Base-by-base conservation (phyloP, 2,113 vertebrate genomes). In the Cephalopholis sonnerati region DNA sequence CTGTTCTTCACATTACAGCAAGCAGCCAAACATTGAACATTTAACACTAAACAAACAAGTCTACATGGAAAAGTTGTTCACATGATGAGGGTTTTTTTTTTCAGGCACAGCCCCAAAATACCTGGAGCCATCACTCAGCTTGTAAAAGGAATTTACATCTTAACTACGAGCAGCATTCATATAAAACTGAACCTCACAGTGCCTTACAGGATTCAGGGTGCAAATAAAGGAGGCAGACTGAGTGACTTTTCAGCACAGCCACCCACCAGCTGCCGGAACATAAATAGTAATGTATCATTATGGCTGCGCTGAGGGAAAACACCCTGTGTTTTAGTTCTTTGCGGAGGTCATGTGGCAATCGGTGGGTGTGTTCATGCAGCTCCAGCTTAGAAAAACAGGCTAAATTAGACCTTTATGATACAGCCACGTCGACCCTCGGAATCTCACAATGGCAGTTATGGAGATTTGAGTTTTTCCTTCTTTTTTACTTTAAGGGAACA, bases 251-350 rank as follows among this genome's bases (percentile, higher is more conserved):
- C 85, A 79, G 89, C 89, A 77, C 90, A 93, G 91, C 90, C 89
- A 85, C 92, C 94, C 91, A 94, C 94, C 95, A 95, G 95, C 94
- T 95, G 94, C 92, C 84, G 76, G 87, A 84, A 77, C 93, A 90
- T 87, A 95, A 95, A 96, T 95, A 96, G 95, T 91, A 96, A 89
- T 89, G 79, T 95, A 90, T 96, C 91, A 96, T 96, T 95, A 95
- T 91, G 93, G 91, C 88, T 90, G 85, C 70, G 79, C 87, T 63
- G 89, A 91, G 92, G 93, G 93, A 94, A 94, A 95, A 95, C 95
- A 95, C 95, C 95, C 95, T 91, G 92, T 94, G 92, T 95, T 95
- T 95, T 95, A 95, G 87, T 91, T 92, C 90, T 92, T 92, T 93
- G 89, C 87, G 66, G 93, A 93, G 94, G 91, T 94, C 90, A 89